These are phyloP conservation scores for Riparia riparia DNA, from an alignment of 2,113 vertebrate genomes.

Conservation along the genomic window DNA sequence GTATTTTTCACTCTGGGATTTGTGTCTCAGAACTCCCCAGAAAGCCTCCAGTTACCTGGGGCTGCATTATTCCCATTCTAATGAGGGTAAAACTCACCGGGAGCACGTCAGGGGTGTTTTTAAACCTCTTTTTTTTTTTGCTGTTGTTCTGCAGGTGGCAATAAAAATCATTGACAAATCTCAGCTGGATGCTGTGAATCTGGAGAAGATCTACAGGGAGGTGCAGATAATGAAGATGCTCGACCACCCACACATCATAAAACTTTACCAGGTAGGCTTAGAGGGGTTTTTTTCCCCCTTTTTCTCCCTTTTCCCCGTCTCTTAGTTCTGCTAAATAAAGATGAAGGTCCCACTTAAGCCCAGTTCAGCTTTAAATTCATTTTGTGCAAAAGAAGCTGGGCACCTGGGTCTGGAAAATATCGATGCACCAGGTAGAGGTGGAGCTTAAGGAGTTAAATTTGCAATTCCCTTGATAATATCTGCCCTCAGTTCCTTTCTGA, in stretches of 20 bases:
- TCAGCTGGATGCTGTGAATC: constrained; percentile 94
- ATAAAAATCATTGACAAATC: constrained; percentile 99
- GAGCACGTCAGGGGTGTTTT: neutral
- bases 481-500: neutral
- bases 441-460: neutral
- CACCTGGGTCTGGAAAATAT: neutral
- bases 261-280: constrained; percentile 91
- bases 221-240: constrained; percentile 99
- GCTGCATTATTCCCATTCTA: neutral
- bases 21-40: neutral
- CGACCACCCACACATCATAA: constrained; percentile 97
- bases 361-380: neutral
- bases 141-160: constrained; percentile 85
- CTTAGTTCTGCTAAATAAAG: neutral
- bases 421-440: accelerated
- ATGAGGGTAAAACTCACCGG: neutral
- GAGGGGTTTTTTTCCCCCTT: neutral
- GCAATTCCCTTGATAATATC: neutral
- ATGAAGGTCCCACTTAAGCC: neutral
- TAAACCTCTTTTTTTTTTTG: constrained; percentile 8
- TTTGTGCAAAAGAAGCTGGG: neutral
- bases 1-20: neutral
- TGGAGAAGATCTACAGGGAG: constrained; percentile 98
- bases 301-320: accelerated
- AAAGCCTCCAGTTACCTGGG: neutral